Percentiles rank a stretch among this genome's conserved stretches.
Evolutionary conservation across 2,113 vertebrate genomes (phyloP).

Genomic region (Eurystomus gularis): DNA sequence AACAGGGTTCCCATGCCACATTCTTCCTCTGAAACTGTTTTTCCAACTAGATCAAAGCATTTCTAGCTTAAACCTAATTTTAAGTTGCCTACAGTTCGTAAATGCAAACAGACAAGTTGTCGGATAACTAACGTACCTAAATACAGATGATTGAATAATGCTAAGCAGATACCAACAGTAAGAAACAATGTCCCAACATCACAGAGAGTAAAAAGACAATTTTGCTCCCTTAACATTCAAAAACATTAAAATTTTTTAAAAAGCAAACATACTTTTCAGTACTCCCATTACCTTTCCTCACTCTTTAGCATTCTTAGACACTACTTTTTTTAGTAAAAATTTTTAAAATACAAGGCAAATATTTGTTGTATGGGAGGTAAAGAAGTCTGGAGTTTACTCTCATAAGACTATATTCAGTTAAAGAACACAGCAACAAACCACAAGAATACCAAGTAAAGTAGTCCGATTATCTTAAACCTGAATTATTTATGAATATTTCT

Average conservation of each 20-base stretch:
- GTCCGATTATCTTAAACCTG: constrained; percentile 34
- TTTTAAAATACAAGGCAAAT: neutral
- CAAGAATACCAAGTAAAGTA: constrained; percentile 54
- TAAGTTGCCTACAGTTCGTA: neutral
- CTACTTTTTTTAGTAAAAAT: neutral
- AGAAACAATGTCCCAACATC: neutral
- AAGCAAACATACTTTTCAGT: neutral
- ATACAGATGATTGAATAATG: neutral
- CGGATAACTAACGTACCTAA: neutral
- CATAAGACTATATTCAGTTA: constrained; percentile 55
- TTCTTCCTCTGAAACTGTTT: neutral
- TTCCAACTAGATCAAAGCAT: neutral
- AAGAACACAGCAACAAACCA: constrained; percentile 64
- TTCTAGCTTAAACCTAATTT: neutral
- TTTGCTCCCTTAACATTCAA: neutral
- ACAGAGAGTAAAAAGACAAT: neutral
- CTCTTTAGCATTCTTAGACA: neutral
- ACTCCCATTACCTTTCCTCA: neutral
- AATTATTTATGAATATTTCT: constrained; percentile 58
- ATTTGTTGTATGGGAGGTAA: constrained; percentile 32
- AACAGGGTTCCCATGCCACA: neutral
- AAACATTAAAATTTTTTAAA: neutral
- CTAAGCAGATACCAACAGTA: neutral
- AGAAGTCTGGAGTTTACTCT: constrained; percentile 33
- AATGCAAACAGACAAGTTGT: neutral